Percentiles rank a stretch among this genome's conserved stretches.
These are phyloP conservation scores for Monopis laevigella DNA, from an alignment of 2,888 invertebrate genomes.

Conservation along the genomic window DNA sequence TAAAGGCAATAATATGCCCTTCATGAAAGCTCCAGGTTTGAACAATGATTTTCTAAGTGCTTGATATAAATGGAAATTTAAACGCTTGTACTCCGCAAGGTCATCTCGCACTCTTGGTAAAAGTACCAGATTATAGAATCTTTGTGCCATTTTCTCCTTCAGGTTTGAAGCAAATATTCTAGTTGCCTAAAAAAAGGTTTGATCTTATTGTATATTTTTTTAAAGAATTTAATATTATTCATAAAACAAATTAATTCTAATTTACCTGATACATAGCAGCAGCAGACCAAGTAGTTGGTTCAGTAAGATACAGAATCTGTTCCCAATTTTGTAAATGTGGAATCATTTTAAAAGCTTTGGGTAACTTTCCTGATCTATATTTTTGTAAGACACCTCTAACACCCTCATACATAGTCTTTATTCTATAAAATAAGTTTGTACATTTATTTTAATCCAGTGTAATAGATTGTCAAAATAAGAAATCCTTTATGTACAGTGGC, in stretches of 20 bases:
- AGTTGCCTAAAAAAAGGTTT: slow-evolving; percentile 70
- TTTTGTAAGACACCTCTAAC: slow-evolving; percentile 87
- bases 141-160: slow-evolving; percentile 95
- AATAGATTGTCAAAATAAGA: no score
- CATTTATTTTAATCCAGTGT: no score
- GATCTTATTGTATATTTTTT: not conserved
- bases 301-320: slow-evolving; percentile 85
- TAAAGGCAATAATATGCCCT: slow-evolving; percentile 81
- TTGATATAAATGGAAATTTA: slow-evolving; percentile 97
- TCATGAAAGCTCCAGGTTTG: slow-evolving; percentile 98
- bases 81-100: slow-evolving; percentile 90
- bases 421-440: no score
- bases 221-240: not conserved
- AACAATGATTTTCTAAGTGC: slow-evolving; percentile 92
- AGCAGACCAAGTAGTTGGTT: slow-evolving; percentile 96
- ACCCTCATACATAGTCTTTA: slow-evolving; percentile 89
- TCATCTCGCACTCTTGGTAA: slow-evolving; percentile 95
- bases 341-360: slow-evolving; percentile 97
- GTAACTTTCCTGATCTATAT: slow-evolving; percentile 95
- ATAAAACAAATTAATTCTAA: slow-evolving; percentile 15
- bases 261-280: slow-evolving; percentile 91
- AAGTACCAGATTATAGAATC: slow-evolving; percentile 93
- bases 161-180: slow-evolving; percentile 97
- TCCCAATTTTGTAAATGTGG: slow-evolving; percentile 95
- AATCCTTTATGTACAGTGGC: no score